Percentiles rank a stretch among this genome's conserved stretches.
Evolutionary conservation across 2,888 invertebrate genomes (phyloP).

Genomic region (Drosophila melanosoma): DNA sequence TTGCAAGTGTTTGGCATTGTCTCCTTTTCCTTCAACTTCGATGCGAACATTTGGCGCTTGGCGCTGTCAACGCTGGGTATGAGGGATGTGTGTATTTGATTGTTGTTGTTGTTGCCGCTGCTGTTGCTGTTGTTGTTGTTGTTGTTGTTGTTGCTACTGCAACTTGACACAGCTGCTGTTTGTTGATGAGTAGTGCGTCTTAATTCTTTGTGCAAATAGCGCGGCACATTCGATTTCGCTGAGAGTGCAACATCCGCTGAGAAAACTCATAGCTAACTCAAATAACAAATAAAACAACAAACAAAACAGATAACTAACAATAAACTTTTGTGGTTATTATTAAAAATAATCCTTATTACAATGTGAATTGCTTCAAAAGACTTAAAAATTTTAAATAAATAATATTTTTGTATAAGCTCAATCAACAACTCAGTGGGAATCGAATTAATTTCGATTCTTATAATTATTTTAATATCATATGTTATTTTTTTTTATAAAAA

Average conservation of each 20-base stretch:
- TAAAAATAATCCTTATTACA: not conserved
- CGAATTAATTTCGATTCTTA: no score
- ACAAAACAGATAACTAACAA: conserved; percentile 1
- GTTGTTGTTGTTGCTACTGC: conserved; percentile 5
- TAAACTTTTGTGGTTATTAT: not conserved
- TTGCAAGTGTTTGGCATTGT: conserved; percentile 63
- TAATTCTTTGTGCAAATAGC: conserved; percentile 64
- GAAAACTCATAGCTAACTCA: conserved; percentile 12
- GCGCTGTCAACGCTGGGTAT: conserved; percentile 59
- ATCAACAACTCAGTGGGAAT: no score
- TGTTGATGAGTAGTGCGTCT: conserved; percentile 41
- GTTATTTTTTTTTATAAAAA: no score
- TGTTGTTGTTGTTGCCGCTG: conserved; percentile 32
- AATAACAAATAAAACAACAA: conserved; percentile 3
- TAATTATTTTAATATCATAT: no score
- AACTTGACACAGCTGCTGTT: conserved; percentile 22
- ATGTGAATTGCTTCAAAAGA: not conserved
- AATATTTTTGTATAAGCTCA: not conserved
- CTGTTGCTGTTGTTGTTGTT: conserved; percentile 17
- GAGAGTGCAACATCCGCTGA: conserved; percentile 45
- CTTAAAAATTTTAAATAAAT: not conserved
- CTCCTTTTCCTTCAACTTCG: conserved; percentile 63
- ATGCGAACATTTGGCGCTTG: conserved; percentile 56
- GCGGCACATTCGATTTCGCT: conserved; percentile 69
- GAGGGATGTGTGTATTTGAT: conserved; percentile 62